Percentiles rank a stretch among this genome's conserved stretches.
Evolutionary conservation across 2,113 vertebrate genomes (phyloP).

Genomic region (Grammomys dolichurus): DNA sequence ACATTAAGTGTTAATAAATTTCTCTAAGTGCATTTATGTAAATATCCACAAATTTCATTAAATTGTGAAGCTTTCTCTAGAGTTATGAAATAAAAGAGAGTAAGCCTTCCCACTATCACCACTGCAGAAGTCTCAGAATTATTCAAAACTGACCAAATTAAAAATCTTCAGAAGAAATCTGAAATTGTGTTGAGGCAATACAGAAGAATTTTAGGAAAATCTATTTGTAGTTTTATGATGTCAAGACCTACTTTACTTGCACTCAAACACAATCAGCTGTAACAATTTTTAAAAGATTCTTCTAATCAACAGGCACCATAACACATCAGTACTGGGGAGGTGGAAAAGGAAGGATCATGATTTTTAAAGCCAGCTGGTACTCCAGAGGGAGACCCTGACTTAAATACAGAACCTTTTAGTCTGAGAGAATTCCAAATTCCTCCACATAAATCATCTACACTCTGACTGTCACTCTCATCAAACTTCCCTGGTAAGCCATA

Average conservation of each 20-base stretch:
- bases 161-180: background rate
- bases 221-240: background rate
- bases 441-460: background rate
- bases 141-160: background rate
- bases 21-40: background rate
- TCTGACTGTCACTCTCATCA: background rate
- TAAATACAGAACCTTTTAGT: background rate
- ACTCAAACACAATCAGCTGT: constrained; percentile 12
- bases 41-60: background rate
- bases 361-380: background rate
- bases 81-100: background rate
- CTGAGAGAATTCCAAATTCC: background rate
- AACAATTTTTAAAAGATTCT: background rate
- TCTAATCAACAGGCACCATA: background rate
- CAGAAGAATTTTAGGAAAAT: constrained; percentile 26
- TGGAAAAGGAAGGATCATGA: background rate
- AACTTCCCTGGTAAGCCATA: background rate
- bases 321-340: background rate
- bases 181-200: background rate
- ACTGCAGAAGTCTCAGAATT: background rate
- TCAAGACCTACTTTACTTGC: background rate
- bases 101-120: background rate
- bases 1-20: background rate
- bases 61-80: background rate
- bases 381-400: background rate